phyloP scores from a whole-genome alignment of 2,797 vertebrate genomes.

The Euphonia xanthogaster region DNA sequence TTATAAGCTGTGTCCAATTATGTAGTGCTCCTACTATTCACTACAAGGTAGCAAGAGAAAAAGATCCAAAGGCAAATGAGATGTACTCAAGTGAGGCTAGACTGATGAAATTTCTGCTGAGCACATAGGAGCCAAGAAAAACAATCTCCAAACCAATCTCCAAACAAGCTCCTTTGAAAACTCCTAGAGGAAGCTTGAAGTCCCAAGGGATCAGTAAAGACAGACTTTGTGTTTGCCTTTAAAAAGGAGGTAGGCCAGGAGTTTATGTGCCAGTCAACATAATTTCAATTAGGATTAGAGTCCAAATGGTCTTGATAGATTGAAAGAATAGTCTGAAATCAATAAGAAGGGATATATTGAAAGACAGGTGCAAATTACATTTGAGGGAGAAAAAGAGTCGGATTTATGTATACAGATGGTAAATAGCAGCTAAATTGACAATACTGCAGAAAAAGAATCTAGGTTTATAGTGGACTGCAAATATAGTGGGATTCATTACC shows the following conservation, averaged over 20 bases:
- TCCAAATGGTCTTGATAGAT: slow-evolving; percentile 18
- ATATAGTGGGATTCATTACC: slow-evolving; percentile 12
- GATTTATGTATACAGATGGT: background rate
- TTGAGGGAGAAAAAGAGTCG: background rate
- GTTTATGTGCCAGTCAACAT: slow-evolving; percentile 19
- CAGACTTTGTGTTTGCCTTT: slow-evolving; percentile 23
- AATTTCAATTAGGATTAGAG: slow-evolving; percentile 50
- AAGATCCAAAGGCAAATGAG: background rate
- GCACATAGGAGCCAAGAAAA: slow-evolving; percentile 26
- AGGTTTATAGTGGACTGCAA: background rate
- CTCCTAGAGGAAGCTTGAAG: background rate
- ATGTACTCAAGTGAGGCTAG: background rate
- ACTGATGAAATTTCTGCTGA: slow-evolving; percentile 19
- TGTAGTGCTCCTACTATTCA: background rate
- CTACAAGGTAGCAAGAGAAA: background rate
- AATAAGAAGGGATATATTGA: slow-evolving; percentile 26
- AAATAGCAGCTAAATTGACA: slow-evolving; percentile 16
- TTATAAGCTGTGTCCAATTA: background rate
- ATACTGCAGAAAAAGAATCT: background rate
- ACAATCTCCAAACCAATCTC: slow-evolving; percentile 38
- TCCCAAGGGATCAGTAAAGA: background rate
- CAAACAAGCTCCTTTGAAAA: slow-evolving; percentile 37
- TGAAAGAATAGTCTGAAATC: slow-evolving; percentile 51
- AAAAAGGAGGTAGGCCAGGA: background rate
- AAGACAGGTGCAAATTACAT: slow-evolving; percentile 49